Conservation (phyloP, 2,888 invertebrate species). For the Exephanes ischioxanthus region DNA sequence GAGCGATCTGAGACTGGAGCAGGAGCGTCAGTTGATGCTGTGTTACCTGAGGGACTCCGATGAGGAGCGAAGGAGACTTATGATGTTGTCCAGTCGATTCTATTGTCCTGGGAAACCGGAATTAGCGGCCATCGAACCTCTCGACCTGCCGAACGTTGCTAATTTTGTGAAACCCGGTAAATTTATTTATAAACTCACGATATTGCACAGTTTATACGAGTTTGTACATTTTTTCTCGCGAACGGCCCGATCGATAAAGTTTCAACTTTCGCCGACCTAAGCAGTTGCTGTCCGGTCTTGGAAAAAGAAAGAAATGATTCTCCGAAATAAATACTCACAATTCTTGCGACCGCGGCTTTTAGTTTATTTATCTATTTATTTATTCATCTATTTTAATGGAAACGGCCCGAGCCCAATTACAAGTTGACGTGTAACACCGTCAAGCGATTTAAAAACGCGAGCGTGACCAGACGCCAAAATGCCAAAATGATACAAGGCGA, state of each 20-base stretch:
- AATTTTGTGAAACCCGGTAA: conserved; percentile 74
- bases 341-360: too few relatives aligned
- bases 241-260: not conserved
- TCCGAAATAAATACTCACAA: too few relatives aligned
- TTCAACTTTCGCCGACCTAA: conserved; percentile 39
- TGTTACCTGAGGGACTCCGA: conserved; percentile 63
- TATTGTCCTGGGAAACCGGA: conserved; percentile 45
- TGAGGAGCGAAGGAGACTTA: conserved; percentile 61
- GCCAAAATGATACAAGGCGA: too few relatives aligned
- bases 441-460: too few relatives aligned
- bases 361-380: too few relatives aligned
- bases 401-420: too few relatives aligned
- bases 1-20: conserved; percentile 60
- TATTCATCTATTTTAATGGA: too few relatives aligned
- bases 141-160: conserved; percentile 77
- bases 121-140: conserved; percentile 67
- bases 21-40: conserved; percentile 58
- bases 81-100: conserved; percentile 54
- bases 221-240: not conserved
- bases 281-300: not conserved
- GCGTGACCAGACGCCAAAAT: too few relatives aligned
- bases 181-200: conserved; percentile 18
- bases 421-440: too few relatives aligned
- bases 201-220: not conserved
- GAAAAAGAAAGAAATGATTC: too few relatives aligned